A percentile compares a stretch with the other conserved stretches of the same genome.
Conservation (phyloP, 2,113 vertebrate species). For the Strigops habroptila region DNA sequence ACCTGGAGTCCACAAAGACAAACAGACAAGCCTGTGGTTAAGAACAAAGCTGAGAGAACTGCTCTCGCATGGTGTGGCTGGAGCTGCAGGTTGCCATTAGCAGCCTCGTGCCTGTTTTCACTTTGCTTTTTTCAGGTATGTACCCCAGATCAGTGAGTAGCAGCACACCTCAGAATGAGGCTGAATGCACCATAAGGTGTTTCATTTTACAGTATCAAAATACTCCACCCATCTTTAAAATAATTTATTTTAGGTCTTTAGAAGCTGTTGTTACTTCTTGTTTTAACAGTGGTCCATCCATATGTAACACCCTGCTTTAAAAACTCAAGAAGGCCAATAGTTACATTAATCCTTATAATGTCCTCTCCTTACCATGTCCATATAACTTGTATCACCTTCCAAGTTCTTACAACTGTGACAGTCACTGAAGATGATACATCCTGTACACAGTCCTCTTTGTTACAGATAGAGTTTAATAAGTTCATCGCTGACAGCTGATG, state of each 20-base stretch:
- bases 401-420: background rate
- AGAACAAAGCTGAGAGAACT: background rate
- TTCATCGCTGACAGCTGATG: constrained; percentile 95
- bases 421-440: background rate
- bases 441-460: background rate
- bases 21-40: background rate
- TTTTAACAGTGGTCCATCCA: background rate
- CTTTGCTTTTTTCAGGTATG: accelerated
- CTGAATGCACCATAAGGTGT: background rate
- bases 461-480: constrained; percentile 97
- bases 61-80: background rate
- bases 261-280: background rate
- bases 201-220: constrained; percentile 6
- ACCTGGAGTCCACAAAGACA: background rate
- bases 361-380: background rate
- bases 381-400: background rate
- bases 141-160: background rate
- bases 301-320: background rate
- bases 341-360: background rate
- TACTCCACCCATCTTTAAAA: background rate
- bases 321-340: background rate
- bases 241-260: constrained; percentile 25
- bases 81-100: background rate
- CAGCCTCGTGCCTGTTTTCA: background rate
- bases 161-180: background rate